Base-by-base conservation (phyloP, 37 sponge, comb jelly and placozoan species). In the Oopsacas minuta region DNA sequence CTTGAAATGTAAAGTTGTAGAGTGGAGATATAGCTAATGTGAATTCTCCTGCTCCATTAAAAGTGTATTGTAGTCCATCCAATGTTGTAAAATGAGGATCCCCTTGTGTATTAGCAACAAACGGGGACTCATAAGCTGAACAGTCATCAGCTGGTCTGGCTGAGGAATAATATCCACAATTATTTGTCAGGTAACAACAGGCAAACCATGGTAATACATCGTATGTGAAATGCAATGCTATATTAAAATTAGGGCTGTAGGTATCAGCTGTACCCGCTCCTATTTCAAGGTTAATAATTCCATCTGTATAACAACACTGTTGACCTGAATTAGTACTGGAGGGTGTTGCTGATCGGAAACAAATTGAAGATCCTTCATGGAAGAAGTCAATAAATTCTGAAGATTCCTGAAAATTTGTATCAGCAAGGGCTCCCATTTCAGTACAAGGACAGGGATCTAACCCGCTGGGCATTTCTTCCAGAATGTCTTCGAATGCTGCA, bases 11-110 rank as follows among this genome's bases (percentile, higher is more conserved):
- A 61, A 61, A 61, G 28, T 61, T 61, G 22, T 61, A 34, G 5
- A 61, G 28, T 20, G 22, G 5, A 61, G 75, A 61, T 25, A 34
- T 20, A n/a, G 30, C 30, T 7, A 61, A 3, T 25, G 75, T 25
- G 75, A 61, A 61, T 61, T 61, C 75, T 25, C 75, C 75, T 3
- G 28, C 75, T 61, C 75, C 75, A 34, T 61, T 61, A 34, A 61
- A 61, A 20, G 75, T 25, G 30, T 25, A 25, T 61, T 61, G 28
- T 25, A 61, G 75, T 20, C 75, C 75, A 61, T 61, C 75, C 22
- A 61, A 12, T 5, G 32, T 61, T 20, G 28, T 7, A n/a, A 25
- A 61, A 61, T 61, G 75, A 20, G 75, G 75, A 61, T 61, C 75
- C 28, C 75, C 75, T 34, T 3, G 28, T 61, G 75, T 25, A 7